Evolutionary conservation across 2,888 invertebrate species (phyloP).

Genomic region (Epiperipatus broadwayi): DNA sequence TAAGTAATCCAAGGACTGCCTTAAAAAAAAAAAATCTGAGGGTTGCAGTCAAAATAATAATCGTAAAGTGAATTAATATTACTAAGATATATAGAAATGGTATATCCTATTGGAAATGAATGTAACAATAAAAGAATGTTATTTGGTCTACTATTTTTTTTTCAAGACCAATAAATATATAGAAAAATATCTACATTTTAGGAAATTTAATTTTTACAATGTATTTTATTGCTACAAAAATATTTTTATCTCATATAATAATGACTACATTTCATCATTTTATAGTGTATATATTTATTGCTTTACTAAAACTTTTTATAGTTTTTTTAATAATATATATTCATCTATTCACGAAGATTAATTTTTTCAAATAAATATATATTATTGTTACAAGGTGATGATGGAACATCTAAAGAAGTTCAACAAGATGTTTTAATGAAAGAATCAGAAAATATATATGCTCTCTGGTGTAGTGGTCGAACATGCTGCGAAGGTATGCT

Average conservation of each 20-base stretch:
- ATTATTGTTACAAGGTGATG: conserved; percentile 44
- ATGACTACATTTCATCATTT: background rate
- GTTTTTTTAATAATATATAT: background rate
- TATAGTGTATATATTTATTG: conserved; percentile 10
- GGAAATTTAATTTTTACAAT: too few species aligned
- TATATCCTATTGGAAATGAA: too few species aligned
- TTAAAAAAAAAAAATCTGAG: too few species aligned
- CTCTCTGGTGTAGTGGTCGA: conserved; percentile 86
- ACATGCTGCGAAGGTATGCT: conserved; percentile 91
- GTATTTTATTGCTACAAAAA: conserved; percentile 11
- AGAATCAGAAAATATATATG: conserved; percentile 85
- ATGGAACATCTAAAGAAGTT: conserved; percentile 44
- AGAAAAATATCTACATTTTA: too few species aligned
- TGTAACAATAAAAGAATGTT: too few species aligned
- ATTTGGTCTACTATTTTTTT: too few species aligned
- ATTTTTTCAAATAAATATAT: background rate
- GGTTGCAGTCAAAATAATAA: too few species aligned
- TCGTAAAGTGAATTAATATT: too few species aligned
- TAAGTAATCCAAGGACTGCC: too few species aligned
- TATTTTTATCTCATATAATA: background rate
- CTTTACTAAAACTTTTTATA: background rate
- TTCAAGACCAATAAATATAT: too few species aligned
- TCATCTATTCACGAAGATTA: conserved; percentile 4
- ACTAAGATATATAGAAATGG: too few species aligned
- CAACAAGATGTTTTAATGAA: conserved; percentile 53